Evolutionary conservation across 2,113 vertebrate species (phyloP), one percentile per base, ranked within the genome.

Genomic region (Ptilonorhynchus violaceus): DNA sequence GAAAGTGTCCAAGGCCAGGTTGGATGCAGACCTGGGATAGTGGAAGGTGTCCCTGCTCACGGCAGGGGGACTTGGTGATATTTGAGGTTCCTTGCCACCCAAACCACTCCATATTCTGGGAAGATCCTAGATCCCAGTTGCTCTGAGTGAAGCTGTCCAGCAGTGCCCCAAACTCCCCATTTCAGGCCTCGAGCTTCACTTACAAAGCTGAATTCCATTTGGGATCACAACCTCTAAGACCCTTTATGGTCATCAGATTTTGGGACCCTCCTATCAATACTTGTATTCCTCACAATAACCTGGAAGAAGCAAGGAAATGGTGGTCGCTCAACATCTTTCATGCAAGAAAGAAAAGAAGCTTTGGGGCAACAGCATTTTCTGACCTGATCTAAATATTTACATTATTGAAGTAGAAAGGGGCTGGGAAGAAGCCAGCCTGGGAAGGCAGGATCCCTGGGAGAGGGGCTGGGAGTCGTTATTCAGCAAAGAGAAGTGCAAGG

Each of bases 401-500:
- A 5, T 72, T 70, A 44, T 11, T 87, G 33, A 81, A 86, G 42
- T 33, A 80, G 94, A 82, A 86, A 89, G 35, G 20, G 44, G 33
- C 21, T 87, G 19, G 15, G 62, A 76, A 85, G 74, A 31, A 88
- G 35, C 11, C 58, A 68, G 24, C 27, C 30, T 9, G 5, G 83
- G 69, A 77, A 52, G 31, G 49, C 11, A 46, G 20, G 41, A 47
- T 73, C 73, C 76, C 66, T 80, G 83, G 49, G 80, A 3, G 18
- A 92, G 37, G 85, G 85, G 77, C 63, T 87, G 55, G 89, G 82
- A 92, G 85, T 56, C 5, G 17, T 67, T 81, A 81, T n/a, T 93
- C 88, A 91, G 91, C 64, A 47, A 52, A 85, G 94, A 94, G 92
- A 88, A 96, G 82, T 16, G 63, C 89, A 55, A 88, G 77, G 74